Percentiles rank a stretch among this genome's conserved stretches.
Evolutionary conservation across 2,888 invertebrate species (phyloP).

Genomic region (Troides oblongomaculatus): DNA sequence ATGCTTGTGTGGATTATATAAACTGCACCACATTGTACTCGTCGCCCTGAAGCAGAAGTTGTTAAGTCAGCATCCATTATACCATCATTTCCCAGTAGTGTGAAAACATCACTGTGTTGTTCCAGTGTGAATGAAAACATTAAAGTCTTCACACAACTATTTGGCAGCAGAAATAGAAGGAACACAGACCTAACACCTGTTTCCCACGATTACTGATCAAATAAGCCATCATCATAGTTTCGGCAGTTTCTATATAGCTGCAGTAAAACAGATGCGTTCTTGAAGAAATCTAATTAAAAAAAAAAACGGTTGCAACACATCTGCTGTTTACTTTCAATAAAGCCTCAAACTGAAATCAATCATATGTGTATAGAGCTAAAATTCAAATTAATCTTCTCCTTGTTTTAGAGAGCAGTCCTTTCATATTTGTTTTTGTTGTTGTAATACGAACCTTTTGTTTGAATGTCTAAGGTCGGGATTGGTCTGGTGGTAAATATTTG

Average conservation of each 20-base stretch:
- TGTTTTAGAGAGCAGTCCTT: slow-evolving; percentile 27
- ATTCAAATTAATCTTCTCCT: slow-evolving; percentile 21
- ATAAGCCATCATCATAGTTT: no score
- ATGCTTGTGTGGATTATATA: no score
- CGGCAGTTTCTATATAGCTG: not conserved
- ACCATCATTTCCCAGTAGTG: no score
- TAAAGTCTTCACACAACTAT: no score
- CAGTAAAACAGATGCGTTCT: slow-evolving; percentile 38
- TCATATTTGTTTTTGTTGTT: slow-evolving; percentile 27
- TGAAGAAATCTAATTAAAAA: slow-evolving; percentile 32
- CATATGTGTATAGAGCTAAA: slow-evolving; percentile 11
- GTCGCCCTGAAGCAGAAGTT: no score
- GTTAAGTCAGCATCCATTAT: no score
- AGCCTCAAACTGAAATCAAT: slow-evolving; percentile 29
- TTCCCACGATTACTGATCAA: no score
- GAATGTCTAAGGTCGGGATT: not conserved
- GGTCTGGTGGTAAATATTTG: slow-evolving; percentile 4
- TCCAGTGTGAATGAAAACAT: no score
- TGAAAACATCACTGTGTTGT: no score
- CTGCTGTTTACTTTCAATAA: slow-evolving; percentile 35
- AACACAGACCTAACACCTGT: no score
- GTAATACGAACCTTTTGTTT: slow-evolving; percentile 6
- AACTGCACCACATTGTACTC: no score
- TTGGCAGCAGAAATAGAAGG: no score
- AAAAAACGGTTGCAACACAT: slow-evolving; percentile 41